Evolutionary conservation across 2,888 invertebrate genomes (phyloP).

Genomic region (Papilio demoleus): DNA sequence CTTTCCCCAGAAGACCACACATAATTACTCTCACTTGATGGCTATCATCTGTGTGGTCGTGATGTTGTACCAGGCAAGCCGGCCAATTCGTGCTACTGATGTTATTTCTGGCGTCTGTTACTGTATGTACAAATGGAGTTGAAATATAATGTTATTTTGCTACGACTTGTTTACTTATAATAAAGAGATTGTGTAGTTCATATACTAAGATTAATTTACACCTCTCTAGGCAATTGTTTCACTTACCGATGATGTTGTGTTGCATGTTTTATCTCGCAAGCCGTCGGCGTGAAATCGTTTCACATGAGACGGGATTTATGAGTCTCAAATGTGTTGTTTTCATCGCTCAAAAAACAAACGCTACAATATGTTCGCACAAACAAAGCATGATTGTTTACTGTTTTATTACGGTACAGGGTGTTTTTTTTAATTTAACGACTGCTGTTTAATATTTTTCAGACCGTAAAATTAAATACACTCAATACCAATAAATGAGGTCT

Average conservation of each 20-base stretch:
- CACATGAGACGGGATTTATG: not conserved
- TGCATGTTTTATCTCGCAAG: not conserved
- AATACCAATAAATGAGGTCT: too few relatives aligned
- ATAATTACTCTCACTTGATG: too few relatives aligned
- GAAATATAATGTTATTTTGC: too few relatives aligned
- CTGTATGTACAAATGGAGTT: too few relatives aligned
- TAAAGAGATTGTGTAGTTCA: not conserved
- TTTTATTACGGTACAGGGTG: conserved; percentile 2
- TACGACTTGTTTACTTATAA: too few relatives aligned
- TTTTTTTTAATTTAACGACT: not conserved
- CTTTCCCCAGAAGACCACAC: too few relatives aligned
- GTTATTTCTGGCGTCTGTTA: too few relatives aligned
- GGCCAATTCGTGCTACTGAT: too few relatives aligned
- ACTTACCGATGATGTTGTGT: not conserved
- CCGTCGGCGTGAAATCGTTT: not conserved
- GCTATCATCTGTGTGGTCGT: too few relatives aligned
- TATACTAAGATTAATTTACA: not conserved
- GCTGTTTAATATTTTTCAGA: not conserved
- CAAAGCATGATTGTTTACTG: conserved; percentile 20
- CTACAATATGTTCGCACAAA: not conserved
- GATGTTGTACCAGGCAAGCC: too few relatives aligned
- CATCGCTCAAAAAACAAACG: conserved; percentile 15
- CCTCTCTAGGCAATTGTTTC: not conserved
- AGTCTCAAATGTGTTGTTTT: conserved; percentile 19
- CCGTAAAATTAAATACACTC: not conserved